These are phyloP conservation scores for Phrixothrix hirtus DNA, from an alignment of 2,888 invertebrate species.

Conservation along the genomic window DNA sequence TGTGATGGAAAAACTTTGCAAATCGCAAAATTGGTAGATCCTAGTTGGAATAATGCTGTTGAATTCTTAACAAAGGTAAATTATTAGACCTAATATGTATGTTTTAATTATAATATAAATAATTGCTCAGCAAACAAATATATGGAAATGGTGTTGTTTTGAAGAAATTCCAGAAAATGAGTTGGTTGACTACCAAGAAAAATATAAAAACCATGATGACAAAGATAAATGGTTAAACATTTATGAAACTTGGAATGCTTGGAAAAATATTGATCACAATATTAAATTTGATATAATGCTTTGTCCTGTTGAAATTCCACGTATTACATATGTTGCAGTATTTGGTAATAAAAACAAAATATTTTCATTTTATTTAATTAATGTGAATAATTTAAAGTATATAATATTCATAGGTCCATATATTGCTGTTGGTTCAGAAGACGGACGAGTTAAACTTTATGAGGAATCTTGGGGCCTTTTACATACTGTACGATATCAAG, in stretches of 20 bases:
- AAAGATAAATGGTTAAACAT: constrained; percentile 47
- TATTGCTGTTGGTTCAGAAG: constrained; percentile 51
- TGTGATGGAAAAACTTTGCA: constrained; percentile 52
- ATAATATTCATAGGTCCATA: constrained; percentile 38
- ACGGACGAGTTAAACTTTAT: constrained; percentile 49
- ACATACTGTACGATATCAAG: constrained; percentile 44
- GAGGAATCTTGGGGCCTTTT: constrained; percentile 46
- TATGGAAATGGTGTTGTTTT: constrained; percentile 51
- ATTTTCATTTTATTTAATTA: no score
- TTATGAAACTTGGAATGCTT: constrained; percentile 50
- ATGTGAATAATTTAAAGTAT: no score
- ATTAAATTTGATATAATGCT: constrained; percentile 46
- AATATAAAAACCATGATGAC: constrained; percentile 40
- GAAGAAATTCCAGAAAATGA: constrained; percentile 51
- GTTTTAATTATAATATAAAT: constrained; percentile 4
- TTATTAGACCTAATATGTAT: constrained; percentile 3
- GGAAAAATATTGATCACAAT: constrained; percentile 44
- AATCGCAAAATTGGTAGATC: constrained; percentile 44
- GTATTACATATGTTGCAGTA: constrained; percentile 50
- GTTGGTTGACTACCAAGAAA: constrained; percentile 47
- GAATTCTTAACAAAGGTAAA: constrained; percentile 49
- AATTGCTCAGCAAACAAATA: constrained; percentile 45
- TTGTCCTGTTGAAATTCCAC: constrained; percentile 46
- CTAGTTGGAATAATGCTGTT: constrained; percentile 43
- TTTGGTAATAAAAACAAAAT: constrained; percentile 37